Base-by-base conservation (phyloP, 92 coral and sea anemone genomes). In the Nematostella vectensis region DNA sequence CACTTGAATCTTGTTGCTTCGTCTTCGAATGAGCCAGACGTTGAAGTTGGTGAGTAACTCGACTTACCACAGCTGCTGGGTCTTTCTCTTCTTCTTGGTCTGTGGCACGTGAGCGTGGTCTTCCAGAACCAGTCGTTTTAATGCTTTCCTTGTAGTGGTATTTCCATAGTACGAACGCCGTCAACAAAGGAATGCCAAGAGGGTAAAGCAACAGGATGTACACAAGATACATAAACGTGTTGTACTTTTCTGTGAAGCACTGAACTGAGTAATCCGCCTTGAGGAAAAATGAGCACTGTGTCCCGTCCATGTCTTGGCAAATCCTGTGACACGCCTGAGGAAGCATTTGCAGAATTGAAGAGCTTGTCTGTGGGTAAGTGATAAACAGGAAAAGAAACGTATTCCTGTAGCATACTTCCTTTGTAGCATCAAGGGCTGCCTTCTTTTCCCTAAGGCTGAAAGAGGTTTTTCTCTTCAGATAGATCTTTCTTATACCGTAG, bases 351-450 rank as follows among this genome's bases (percentile, higher is more conserved):
- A 69, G 48, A 25, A 79, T 73, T 21, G 54, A 47, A 1, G 80
- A 59, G 64, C 86, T 59, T 1, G 86, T 79, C 48, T 72, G 63
- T 17, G 81, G 81, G 43, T 72, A 79, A 10, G 76, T 74, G 13
- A 79, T 58, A 26, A 79, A 79, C 17, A 62, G 48, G 31, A 75
- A 58, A 39, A 80, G 37, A 43, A 80, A 64, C 48, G 70, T 58
- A 25, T 63, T 68, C 28, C 81, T 67, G 25, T 69, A 70, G 11
- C 74, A 8, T 16, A 58, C 51, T 55, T 56, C 57, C 40, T 50
- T 67, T 4, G 62, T 45, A 28, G 54, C 31, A 17, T 62, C 54
- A 18, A 50, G 51, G 4, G 18, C 21, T 11, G 12, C 9, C 18
- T 45, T 11, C 0, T 2, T 6, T 22, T 43, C 26, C 21, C 33